Evolutionary conservation across 2,888 invertebrate species (phyloP).

Genomic region (Parnassius orleans): DNA sequence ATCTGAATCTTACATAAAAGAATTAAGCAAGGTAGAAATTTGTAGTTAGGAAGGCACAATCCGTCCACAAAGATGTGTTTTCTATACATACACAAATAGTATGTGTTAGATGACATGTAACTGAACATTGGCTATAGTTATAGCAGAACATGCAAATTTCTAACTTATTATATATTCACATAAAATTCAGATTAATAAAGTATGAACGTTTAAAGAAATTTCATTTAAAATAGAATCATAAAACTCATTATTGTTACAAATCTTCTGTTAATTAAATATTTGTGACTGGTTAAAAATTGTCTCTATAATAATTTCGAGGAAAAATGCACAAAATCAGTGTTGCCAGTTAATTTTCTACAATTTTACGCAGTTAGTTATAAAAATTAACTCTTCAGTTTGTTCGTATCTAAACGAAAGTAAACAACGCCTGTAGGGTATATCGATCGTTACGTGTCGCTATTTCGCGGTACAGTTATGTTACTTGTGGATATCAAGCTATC

Average conservation of each 20-base stretch:
- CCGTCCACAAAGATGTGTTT: slow-evolving; percentile 62
- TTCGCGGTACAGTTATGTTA: slow-evolving; percentile 42
- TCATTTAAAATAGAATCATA: slow-evolving; percentile 4
- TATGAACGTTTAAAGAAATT: not conserved
- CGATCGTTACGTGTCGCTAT: slow-evolving; percentile 3
- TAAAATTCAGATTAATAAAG: slow-evolving; percentile 3
- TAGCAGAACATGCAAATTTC: slow-evolving; percentile 13
- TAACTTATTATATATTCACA: slow-evolving; percentile 4
- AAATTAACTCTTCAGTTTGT: slow-evolving; percentile 1
- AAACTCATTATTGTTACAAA: not conserved
- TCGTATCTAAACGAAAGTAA: slow-evolving; percentile 8
- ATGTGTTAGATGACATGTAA: slow-evolving; percentile 1
- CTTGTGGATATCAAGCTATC: slow-evolving; percentile 57
- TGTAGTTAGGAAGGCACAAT: slow-evolving; percentile 49
- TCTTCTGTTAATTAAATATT: slow-evolving; percentile 6
- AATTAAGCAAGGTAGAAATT: slow-evolving; percentile 20
- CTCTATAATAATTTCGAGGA: not conserved
- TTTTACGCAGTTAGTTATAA: slow-evolving; percentile 9
- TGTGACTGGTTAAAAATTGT: slow-evolving; percentile 2
- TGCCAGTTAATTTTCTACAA: slow-evolving; percentile 12
- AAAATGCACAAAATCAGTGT: slow-evolving; percentile 15
- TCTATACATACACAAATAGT: slow-evolving; percentile 31
- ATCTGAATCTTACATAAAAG: not conserved
- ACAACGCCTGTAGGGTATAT: not conserved
- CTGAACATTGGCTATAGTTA: slow-evolving; percentile 11